These are phyloP conservation scores for Cariama cristata DNA, from an alignment of 2,113 vertebrate genomes.

Conservation along the genomic window DNA sequence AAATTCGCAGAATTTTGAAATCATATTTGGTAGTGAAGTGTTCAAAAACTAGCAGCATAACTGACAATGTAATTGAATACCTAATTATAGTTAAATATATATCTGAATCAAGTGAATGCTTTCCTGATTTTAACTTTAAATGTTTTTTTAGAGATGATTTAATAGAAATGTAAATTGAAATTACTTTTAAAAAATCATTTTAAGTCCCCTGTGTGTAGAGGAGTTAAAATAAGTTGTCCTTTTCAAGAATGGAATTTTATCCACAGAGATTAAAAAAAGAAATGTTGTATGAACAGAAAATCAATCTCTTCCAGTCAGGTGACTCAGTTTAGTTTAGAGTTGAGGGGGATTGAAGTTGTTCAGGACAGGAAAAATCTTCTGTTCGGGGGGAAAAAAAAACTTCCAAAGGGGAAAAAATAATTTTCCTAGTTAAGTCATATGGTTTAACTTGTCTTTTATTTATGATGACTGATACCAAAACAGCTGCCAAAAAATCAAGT, in stretches of 20 bases:
- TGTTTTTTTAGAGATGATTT: neutral
- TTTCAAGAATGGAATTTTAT: neutral
- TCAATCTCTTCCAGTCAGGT: neutral
- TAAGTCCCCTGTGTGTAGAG: neutral
- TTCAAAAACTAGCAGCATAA: neutral
- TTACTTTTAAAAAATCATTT: neutral
- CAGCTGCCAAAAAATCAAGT: neutral
- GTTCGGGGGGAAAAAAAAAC: neutral
- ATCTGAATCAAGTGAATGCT: neutral
- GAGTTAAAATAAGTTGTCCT: neutral
- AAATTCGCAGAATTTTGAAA: neutral
- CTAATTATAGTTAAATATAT: neutral
- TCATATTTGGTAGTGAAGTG: neutral
- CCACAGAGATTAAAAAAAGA: neutral
- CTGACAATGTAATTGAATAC: neutral
- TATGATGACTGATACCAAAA: neutral
- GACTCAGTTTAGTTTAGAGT: neutral
- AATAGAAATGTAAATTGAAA: neutral
- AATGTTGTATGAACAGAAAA: neutral
- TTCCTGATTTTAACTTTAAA: neutral
- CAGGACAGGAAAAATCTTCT: neutral
- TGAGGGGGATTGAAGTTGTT: neutral
- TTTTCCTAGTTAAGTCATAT: neutral
- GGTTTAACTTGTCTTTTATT: neutral
- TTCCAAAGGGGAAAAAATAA: neutral